Conservation (phyloP, 2,113 vertebrate genomes). For the Lycaon pictus region DNA sequence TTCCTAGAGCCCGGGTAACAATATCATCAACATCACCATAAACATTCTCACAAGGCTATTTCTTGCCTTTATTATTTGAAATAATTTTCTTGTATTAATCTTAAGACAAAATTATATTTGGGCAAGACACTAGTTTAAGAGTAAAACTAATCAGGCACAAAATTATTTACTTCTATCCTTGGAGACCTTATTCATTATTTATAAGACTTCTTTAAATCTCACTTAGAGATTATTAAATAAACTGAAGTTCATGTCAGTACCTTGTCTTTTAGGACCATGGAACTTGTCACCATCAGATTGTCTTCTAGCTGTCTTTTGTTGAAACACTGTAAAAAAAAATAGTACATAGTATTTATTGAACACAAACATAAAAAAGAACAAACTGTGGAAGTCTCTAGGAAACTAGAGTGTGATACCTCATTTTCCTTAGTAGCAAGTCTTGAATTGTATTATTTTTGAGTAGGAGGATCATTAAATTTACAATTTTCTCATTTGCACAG, state of each 20-base stretch:
- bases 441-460: conserved; percentile 61
- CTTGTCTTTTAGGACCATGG: conserved; percentile 86
- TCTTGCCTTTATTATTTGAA: conserved; percentile 5
- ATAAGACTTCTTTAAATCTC: conserved; percentile 43
- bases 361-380: not conserved
- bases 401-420: not conserved
- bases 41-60: not conserved
- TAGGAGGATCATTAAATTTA: conserved; percentile 67
- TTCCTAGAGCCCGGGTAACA: not conserved
- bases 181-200: not conserved
- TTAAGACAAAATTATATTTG: conserved; percentile 5
- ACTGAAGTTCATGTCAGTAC: conserved; percentile 82
- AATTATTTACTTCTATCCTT: not conserved
- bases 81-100: conserved; percentile 1
- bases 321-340: conserved; percentile 89
- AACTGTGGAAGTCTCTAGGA: not conserved
- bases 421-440: conserved; percentile 58
- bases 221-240: conserved; percentile 33
- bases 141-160: conserved; percentile 50
- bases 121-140: not conserved
- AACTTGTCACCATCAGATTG: conserved; percentile 82
- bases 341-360: not conserved
- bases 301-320: conserved; percentile 87
- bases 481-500: conserved; percentile 69
- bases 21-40: not conserved